These are phyloP conservation scores for Siniperca obscura DNA, from an alignment of 2,797 vertebrate genomes.

Conservation along the genomic window DNA sequence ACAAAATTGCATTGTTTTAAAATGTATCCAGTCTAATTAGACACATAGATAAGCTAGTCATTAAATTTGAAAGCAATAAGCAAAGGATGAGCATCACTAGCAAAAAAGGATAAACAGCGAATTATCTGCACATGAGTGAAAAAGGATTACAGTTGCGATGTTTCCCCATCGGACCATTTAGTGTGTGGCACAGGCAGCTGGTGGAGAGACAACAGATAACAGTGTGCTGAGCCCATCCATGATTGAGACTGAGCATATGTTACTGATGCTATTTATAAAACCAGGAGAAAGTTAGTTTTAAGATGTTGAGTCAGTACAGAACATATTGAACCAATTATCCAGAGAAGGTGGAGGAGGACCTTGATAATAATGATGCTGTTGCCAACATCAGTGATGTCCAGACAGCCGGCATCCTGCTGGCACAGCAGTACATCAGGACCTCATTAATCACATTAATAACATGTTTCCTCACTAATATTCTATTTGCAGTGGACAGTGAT, in stretches of 20 bases:
- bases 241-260: conserved; percentile 60
- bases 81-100: conserved; percentile 50
- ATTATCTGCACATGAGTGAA: conserved; percentile 64
- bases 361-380: conserved; percentile 70
- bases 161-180: conserved; percentile 72
- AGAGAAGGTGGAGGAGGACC: conserved; percentile 54
- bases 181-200: conserved; percentile 69
- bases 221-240: conserved; percentile 41
- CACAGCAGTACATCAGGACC: conserved; percentile 64
- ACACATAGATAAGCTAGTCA: conserved; percentile 42
- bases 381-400: conserved; percentile 64
- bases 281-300: conserved; percentile 52
- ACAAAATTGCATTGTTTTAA: conserved; percentile 22
- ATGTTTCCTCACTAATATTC: conserved; percentile 45
- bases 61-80: conserved; percentile 52
- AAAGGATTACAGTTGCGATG: conserved; percentile 74
- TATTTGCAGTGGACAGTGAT: conserved; percentile 29
- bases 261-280: conserved; percentile 63
- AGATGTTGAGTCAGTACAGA: conserved; percentile 43
- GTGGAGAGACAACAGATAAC: conserved; percentile 65
- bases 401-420: conserved; percentile 72
- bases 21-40: conserved; percentile 31
- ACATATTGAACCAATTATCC: conserved; percentile 63
- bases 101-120: conserved; percentile 66
- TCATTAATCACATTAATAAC: conserved; percentile 70